Evolutionary conservation across 1,140 invertebrate genomes (phyloP), one percentile per base, ranked within the genome.

Genomic region (Drosophila subpulchrella): DNA sequence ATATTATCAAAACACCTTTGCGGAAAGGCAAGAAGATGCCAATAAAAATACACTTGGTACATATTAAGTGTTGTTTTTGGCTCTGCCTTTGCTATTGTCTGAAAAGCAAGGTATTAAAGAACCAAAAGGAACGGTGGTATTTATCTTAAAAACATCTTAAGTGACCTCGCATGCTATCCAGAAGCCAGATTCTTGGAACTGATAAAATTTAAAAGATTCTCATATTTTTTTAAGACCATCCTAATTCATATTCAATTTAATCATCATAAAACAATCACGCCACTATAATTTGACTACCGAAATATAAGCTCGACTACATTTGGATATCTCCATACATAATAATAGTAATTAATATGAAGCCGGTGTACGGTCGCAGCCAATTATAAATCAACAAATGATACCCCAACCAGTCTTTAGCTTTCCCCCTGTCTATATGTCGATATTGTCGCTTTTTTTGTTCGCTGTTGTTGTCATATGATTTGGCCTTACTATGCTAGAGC

Each of bases 291-390:
- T 41, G 66, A 71, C 51, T 71, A 70, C 65, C 67, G 66, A 71
- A 71, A 51, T 63, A 57, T 34, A 48, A 55, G 50, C 20, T 54
- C 24, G 47, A 51, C 39, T 46, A 15, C 15, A 55, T 65, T 30
- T 62, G 47, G 48, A 57, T 53, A 73, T 80, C 80, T 55, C 53
- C 60, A 67, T 61, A 67, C 63, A 62, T 55, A 73, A 79, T 81
- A 66, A 57, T 60, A 72, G 38, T 72, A 57, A 57, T 78, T 67
- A 74, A 73, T 81, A 78, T 55, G 66, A 39, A 48, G 66, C 24
- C 61, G 66, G 48, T 59, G 74, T 55, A 42, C 27, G 72, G 38
- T 54, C 53, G 59, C 70, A 36, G 63, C 11, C 51, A 81, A 76
- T 76, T 81, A 81, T 62, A 77, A 81, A 56, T 63, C 65, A 62